Base-by-base conservation (phyloP, 1,140 invertebrate species). In the Alviniconcha marisindica region DNA sequence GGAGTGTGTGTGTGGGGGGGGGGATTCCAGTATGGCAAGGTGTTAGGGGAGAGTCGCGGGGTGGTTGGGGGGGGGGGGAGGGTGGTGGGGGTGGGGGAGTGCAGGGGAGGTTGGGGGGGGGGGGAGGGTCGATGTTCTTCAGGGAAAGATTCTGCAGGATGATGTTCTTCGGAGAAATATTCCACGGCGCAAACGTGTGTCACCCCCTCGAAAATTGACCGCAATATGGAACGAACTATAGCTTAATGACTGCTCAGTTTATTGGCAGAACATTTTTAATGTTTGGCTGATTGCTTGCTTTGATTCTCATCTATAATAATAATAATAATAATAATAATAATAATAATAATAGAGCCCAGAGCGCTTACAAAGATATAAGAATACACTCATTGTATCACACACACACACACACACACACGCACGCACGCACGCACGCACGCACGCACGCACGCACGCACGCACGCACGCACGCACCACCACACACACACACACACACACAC, bases 341-440 rank as follows among this genome's bases (percentile, higher is more conserved):
- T 24, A 33, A 74, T 33, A 74, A 40, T 33, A 74, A 1, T 42
- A 38, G 42, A 38, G 71, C 38, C 71, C 71, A 74, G 38, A 38
- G 38, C 36, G 42, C 42, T 12, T 38, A 74, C 36, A 74, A 40
- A 21, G 71, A 40, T 1, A 74, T n/a, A n/a, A 38, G 38, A 0
- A 0, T n/a, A 18, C 60, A 1, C 48, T 21, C 48, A 12, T 1
- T 21, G 12, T 51, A 21, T 21, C 48, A 12, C 60, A 66, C 60
- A 66, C 60, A 66, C 60, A 66, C 60, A 66, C 60, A 66, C 60
- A 66, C 60, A 66, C 60, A 66, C 60, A 66, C 60, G 28, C 60
- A 3, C 60, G 28, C 60, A 3, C 60, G 2, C 60, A 66, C 60
- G 31, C 60, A 66, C 60, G 31, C 24, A 66, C 24, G 31, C 24